Conservation (phyloP, 2,888 invertebrate genomes). For the Cephus spinipes region DNA sequence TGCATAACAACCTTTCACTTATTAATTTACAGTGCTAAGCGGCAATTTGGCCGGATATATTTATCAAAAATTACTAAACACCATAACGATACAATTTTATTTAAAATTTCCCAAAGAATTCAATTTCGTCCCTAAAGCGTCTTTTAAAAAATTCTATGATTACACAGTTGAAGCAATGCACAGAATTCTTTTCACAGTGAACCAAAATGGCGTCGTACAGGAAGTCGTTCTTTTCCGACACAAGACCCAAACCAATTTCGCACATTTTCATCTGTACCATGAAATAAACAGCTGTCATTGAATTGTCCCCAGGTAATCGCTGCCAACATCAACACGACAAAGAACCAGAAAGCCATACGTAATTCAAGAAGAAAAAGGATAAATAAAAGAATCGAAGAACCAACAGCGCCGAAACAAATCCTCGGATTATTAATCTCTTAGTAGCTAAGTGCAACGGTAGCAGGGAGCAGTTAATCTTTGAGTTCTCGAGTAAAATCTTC, state of each 20-base stretch:
- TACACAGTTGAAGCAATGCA: too few species aligned
- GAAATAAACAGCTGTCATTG: too few species aligned
- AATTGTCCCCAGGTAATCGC: too few species aligned
- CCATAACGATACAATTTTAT: not conserved
- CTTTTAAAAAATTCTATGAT: too few species aligned
- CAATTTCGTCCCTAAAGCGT: too few species aligned
- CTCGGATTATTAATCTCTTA: not conserved
- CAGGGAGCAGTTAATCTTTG: not conserved
- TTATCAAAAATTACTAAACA: not conserved
- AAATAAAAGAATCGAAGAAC: not conserved
- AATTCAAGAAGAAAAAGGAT: not conserved
- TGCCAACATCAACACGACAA: not conserved
- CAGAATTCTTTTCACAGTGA: not conserved
- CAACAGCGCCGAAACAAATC: not conserved
- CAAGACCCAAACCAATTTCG: not conserved
- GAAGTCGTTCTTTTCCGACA: not conserved
- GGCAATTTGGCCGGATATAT: not conserved
- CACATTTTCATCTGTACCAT: too few species aligned
- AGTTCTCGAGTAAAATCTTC: not conserved
- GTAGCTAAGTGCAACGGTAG: not conserved
- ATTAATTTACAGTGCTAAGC: not conserved
- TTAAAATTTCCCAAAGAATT: too few species aligned
- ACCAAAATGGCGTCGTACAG: not conserved
- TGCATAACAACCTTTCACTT: not conserved
- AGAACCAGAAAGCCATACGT: not conserved